Percentiles rank a stretch among this genome's conserved stretches.
These are phyloP conservation scores for Pandemis corylana DNA, from an alignment of 2,888 invertebrate genomes.

Conservation along the genomic window DNA sequence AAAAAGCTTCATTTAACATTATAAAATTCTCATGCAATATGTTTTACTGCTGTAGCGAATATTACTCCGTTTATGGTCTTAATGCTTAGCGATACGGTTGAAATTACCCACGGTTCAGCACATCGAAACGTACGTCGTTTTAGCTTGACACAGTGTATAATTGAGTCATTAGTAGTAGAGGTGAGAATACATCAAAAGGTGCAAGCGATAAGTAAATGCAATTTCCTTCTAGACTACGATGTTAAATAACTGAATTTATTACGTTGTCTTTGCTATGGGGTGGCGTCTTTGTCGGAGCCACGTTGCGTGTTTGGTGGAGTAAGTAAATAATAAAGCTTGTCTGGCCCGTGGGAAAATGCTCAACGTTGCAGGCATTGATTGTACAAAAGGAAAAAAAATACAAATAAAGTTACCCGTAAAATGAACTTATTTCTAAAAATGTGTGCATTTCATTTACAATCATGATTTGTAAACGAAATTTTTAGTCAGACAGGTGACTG, in stretches of 20 bases:
- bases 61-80: slow-evolving; percentile 37
- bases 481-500: too few relatives aligned
- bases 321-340: slow-evolving; percentile 25
- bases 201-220: slow-evolving; percentile 72
- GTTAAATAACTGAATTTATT: slow-evolving; percentile 63
- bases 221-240: slow-evolving; percentile 65
- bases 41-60: slow-evolving; percentile 46
- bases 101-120: slow-evolving; percentile 3
- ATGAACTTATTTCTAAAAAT: too few relatives aligned
- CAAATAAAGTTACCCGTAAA: not conserved
- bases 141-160: slow-evolving; percentile 56
- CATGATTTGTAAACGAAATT: too few relatives aligned
- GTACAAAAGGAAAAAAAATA: not conserved
- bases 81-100: slow-evolving; percentile 15
- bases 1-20: slow-evolving; percentile 63
- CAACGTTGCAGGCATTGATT: slow-evolving; percentile 1
- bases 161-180: slow-evolving; percentile 75
- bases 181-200: slow-evolving; percentile 73
- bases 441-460: too few relatives aligned
- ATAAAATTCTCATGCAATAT: slow-evolving; percentile 61
- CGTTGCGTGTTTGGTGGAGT: slow-evolving; percentile 44
- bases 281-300: slow-evolving; percentile 52
- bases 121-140: slow-evolving; percentile 43
- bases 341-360: slow-evolving; percentile 18
- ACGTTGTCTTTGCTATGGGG: slow-evolving; percentile 49